These are phyloP conservation scores for Eudyptes chrysolophus DNA, from an alignment of 2,113 vertebrate genomes.

Conservation along the genomic window DNA sequence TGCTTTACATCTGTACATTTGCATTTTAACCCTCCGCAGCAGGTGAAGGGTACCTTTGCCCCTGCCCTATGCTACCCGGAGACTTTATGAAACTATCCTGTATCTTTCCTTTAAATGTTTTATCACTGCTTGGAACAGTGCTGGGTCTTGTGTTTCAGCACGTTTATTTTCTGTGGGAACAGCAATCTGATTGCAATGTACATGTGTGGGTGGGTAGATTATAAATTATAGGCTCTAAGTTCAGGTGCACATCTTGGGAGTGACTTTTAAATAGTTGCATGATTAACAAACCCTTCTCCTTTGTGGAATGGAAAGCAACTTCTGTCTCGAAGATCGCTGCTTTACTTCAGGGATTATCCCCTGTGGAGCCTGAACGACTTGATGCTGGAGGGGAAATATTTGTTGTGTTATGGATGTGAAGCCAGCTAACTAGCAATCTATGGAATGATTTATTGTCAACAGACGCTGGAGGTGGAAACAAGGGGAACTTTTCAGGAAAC, in stretches of 20 bases:
- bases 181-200: conserved; percentile 71
- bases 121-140: conserved; percentile 65
- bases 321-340: not conserved
- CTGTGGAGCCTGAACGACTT: conserved; percentile 5
- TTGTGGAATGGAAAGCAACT: conserved; percentile 66
- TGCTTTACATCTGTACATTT: not conserved
- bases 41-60: conserved; percentile 21
- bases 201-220: conserved; percentile 75
- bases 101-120: conserved; percentile 48
- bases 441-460: not conserved
- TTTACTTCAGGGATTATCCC: conserved; percentile 65
- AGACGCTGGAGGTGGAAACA: not conserved
- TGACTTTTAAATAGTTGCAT: conserved; percentile 74
- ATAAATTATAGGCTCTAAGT: conserved; percentile 71
- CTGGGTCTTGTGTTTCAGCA: conserved; percentile 68
- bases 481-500: not conserved
- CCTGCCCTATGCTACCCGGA: not conserved
- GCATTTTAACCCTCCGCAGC: not conserved
- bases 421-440: not conserved
- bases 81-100: conserved; percentile 38
- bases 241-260: conserved; percentile 75
- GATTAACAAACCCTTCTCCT: conserved; percentile 72
- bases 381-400: conserved; percentile 35
- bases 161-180: conserved; percentile 75
- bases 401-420: conserved; percentile 7